Evolutionary conservation across 2,797 vertebrate genomes (phyloP), one percentile per base, ranked within the genome.

Genomic region (Epinephelus malabaricus): DNA sequence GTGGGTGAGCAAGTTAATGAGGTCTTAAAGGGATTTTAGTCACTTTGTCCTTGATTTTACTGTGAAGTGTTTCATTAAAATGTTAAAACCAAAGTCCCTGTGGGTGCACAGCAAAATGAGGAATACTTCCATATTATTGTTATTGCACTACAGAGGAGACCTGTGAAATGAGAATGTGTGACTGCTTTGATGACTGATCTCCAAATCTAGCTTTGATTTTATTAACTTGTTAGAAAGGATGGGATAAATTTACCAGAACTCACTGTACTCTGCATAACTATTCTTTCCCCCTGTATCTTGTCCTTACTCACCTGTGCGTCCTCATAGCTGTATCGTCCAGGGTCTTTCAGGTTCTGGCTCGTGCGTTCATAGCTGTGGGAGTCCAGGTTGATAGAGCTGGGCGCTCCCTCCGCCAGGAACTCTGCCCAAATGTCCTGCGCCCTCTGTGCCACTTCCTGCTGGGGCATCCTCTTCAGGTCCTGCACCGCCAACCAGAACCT

Each of bases 401-500:
- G 96, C 5, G 98, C 97, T 5, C 98, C 98, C 19, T 99, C 97
- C 12, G 98, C 98, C 81, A 99, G 95, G 89, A 99, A 99, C 94
- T 99, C 98, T 25, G 97, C 93, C 98, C 98, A 99, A 87, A 99
- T 99, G 82, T 98, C 98, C 90, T 98, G 96, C 15, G 97, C 98
- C 70, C 97, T 94, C 82, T 94, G 94, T 0, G 95, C 85, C 60
- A 99, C 98, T 0, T 98, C 97, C 90, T 97, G 97, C 68, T 99
- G 94, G 53, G 98, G 97, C 76, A 96, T 97, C 85, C 94, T 96
- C 94, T 99, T 99, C 87, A 99, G 95, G 85, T 97, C 97, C 90
- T 99, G 98, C 77, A 98, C 98, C 2, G 97, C 97, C 93, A 99
- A 79, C 98, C 98, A 99, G 95, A 99, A 99, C 87, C 98, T 98